These are phyloP conservation scores for Orestias chungarensis DNA, from an alignment of 2,797 vertebrate genomes.

Conservation along the genomic window DNA sequence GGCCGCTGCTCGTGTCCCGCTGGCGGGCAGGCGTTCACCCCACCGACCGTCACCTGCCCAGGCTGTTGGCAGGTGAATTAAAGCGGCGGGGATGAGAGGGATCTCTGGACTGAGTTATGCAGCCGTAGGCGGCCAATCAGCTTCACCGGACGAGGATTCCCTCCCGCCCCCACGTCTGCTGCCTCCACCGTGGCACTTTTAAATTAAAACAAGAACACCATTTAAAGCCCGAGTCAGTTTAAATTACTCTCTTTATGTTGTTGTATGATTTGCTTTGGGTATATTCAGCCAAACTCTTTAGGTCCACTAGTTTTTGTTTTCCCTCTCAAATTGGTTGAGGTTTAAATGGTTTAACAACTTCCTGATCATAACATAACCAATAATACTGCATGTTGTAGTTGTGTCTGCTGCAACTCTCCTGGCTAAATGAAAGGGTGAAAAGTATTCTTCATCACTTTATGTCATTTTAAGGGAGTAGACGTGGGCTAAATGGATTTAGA, in stretches of 20 bases:
- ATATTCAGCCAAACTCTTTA: neutral
- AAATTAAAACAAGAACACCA: neutral
- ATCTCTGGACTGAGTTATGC: neutral
- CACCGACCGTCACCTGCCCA: neutral
- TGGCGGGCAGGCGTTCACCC: slow-evolving; percentile 18
- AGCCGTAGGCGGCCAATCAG: slow-evolving; percentile 12
- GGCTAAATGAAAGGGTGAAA: neutral
- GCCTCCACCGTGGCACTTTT: slow-evolving; percentile 6
- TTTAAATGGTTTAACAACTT: neutral
- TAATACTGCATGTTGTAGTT: neutral
- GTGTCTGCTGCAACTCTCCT: neutral
- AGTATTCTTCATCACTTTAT: neutral
- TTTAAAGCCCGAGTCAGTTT: neutral
- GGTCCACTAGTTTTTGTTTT: neutral
- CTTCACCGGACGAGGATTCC: slow-evolving; percentile 21
- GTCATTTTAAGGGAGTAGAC: neutral
- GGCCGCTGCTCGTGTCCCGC: slow-evolving; percentile 31
- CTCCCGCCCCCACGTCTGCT: neutral
- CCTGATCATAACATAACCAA: neutral
- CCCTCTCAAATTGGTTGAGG: neutral
- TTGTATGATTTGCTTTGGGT: neutral
- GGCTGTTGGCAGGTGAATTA: neutral
- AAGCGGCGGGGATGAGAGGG: neutral
- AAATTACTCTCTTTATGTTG: no score
- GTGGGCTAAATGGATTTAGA: no score